phyloP scores from a whole-genome alignment of 35 echinoderm and acorn worm species.

The Ptychodera flava region DNA sequence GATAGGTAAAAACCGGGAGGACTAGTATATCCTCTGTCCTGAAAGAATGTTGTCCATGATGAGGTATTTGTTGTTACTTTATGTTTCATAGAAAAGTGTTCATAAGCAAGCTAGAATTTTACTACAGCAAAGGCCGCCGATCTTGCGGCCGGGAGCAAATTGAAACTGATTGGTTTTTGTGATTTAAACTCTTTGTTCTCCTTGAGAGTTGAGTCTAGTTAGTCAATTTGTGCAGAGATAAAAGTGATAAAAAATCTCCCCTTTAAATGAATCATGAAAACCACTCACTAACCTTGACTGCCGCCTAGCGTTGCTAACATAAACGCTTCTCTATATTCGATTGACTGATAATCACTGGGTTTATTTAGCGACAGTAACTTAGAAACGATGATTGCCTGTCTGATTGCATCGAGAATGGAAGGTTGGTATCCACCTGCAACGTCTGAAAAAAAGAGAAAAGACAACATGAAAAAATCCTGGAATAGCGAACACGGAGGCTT shows the following conservation, averaged over 20 bases:
- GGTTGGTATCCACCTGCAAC: slow-evolving; percentile 63
- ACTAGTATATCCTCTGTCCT: background rate
- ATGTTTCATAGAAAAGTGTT: no score
- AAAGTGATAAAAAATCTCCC: no score
- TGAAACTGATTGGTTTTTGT: no score
- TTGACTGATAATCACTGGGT: background rate
- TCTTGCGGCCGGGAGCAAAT: no score
- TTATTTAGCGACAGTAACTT: slow-evolving; percentile 24
- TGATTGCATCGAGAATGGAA: slow-evolving; percentile 43
- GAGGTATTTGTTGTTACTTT: no score
- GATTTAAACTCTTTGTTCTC: no score
- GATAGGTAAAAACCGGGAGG: background rate
- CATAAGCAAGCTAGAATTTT: no score
- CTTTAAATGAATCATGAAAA: no score
- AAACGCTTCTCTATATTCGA: slow-evolving; percentile 50
- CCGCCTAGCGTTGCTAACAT: slow-evolving; percentile 59
- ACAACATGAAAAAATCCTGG: background rate
- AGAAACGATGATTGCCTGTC: slow-evolving; percentile 43
- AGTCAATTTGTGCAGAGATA: no score
- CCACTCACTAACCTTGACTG: slow-evolving; percentile 55
- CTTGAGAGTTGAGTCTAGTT: no score
- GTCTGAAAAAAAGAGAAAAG: slow-evolving; percentile 38
- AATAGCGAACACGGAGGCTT: no score
- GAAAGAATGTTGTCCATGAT: background rate
- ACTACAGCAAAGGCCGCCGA: no score